Base-by-base conservation (phyloP, 2,113 vertebrate species). In the Takifugu flavidus region DNA sequence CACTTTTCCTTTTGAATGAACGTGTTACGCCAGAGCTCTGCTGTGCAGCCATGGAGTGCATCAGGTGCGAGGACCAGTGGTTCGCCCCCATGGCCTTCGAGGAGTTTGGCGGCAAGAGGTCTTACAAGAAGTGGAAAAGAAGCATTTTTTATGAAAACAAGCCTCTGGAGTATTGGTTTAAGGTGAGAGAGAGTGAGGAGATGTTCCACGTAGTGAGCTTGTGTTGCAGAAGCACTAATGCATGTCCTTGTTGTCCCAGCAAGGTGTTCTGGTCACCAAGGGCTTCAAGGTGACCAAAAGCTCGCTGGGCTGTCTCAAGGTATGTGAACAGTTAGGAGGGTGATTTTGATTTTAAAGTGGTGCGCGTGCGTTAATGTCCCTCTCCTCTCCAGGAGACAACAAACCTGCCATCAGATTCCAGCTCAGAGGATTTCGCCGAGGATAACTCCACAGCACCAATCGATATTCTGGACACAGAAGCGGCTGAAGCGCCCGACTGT, bases 121-220 rank as follows among this genome's bases (percentile, higher is more conserved):
- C 0, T 0, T 1, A 0, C 45, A 87, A 77, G 65, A 89, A 87
- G 51, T 89, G 86, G 86, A 89, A 74, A 63, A 0, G 0, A 0
- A 75, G 26, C 0, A 83, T 89, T 46, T 0, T 3, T 8, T 44
- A 34, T 13, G 0, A 61, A 0, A 1, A 42, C 0, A 4, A 62
- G 25, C 58, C 70, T 13, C 61, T 89, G 13, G 7, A 71, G 50
- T 49, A 25, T 20, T 71, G 53, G 13, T 53, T 84, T 61, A 47
- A 78, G 44, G 87, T 87, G 20, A 20, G 47, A 14, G 5, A 47
- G 11, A 11, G 34, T 6, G 34, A 11, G 2, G 34, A 39, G 34
- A 39, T 39, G 34, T 39, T 11, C 34, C 34, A 11, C 1, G 34
- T 39, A 39, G 34, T 39, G 34, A 10, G 8, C 34, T 39, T 39